These are phyloP conservation scores for Sardinella longiceps DNA, from an alignment of 2,797 vertebrate species.

Conservation along the genomic window DNA sequence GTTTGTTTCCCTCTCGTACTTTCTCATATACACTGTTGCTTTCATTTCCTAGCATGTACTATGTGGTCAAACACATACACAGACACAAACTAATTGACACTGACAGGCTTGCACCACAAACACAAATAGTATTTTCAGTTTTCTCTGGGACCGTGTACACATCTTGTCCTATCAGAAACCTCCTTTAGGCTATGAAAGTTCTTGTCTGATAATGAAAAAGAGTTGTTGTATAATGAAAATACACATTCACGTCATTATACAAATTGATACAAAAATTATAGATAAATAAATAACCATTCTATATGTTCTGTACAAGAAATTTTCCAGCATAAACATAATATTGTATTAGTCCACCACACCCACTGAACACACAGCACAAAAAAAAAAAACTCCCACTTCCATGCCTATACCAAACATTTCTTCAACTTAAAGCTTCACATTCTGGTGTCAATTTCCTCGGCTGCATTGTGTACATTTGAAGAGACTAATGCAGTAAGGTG, in stretches of 20 bases:
- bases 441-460: not conserved
- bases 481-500: not conserved
- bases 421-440: not conserved
- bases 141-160: not conserved
- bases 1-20: conserved; percentile 5
- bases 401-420: not conserved
- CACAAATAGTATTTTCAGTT: not conserved
- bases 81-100: not conserved
- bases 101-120: not conserved
- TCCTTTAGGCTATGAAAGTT: not conserved
- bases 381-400: not conserved
- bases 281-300: too few species aligned
- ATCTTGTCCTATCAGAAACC: not conserved
- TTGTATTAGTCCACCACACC: not conserved
- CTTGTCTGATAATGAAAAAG: too few species aligned
- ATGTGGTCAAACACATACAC: not conserved
- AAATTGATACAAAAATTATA: too few species aligned
- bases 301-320: not conserved
- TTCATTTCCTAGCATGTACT: too few species aligned
- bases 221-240: too few species aligned
- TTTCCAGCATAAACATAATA: not conserved
- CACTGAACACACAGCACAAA: not conserved
- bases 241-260: too few species aligned
- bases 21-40: too few species aligned
- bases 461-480: not conserved